Percentiles rank a stretch among this genome's conserved stretches.
Evolutionary conservation across 1,140 invertebrate genomes (phyloP).

Genomic region (Solenopsis invicta): DNA sequence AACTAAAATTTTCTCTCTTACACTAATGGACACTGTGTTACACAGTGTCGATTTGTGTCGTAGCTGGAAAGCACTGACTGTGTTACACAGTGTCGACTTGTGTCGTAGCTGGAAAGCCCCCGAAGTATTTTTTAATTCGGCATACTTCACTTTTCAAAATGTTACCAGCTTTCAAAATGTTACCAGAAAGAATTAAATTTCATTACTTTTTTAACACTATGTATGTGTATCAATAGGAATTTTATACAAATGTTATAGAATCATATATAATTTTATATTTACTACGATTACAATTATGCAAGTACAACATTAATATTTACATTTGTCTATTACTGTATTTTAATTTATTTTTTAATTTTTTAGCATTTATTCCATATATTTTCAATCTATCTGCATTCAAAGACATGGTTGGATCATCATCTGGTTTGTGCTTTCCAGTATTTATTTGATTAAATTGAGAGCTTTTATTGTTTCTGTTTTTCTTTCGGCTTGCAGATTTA

Average conservation of each 20-base stretch:
- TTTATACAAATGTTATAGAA: neutral
- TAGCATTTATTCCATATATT: constrained; percentile 97
- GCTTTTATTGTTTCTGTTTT: constrained; percentile 69
- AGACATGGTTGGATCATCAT: constrained; percentile 80
- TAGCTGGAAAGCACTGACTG: too few relatives aligned
- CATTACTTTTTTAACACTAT: too few relatives aligned
- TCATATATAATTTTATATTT: neutral
- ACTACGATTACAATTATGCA: constrained; percentile 38
- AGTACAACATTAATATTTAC: constrained; percentile 19
- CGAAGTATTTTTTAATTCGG: too few relatives aligned
- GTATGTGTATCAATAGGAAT: neutral
- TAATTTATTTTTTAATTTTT: constrained; percentile 92
- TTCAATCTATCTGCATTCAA: constrained; percentile 93
- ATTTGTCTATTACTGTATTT: constrained; percentile 87
- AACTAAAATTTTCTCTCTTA: too few relatives aligned
- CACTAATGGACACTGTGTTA: too few relatives aligned
- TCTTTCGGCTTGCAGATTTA: constrained; percentile 27
- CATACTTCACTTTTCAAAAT: too few relatives aligned
- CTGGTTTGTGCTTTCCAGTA: constrained; percentile 32
- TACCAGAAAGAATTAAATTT: too few relatives aligned
- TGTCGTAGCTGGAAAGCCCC: too few relatives aligned
- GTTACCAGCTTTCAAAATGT: too few relatives aligned
- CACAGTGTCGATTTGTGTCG: too few relatives aligned
- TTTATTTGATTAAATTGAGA: constrained; percentile 75
- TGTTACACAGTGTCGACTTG: too few relatives aligned